Percentiles rank a stretch among this genome's conserved stretches.
Evolutionary conservation across 2,797 vertebrate species (phyloP).

Genomic region (Zalophus californianus): DNA sequence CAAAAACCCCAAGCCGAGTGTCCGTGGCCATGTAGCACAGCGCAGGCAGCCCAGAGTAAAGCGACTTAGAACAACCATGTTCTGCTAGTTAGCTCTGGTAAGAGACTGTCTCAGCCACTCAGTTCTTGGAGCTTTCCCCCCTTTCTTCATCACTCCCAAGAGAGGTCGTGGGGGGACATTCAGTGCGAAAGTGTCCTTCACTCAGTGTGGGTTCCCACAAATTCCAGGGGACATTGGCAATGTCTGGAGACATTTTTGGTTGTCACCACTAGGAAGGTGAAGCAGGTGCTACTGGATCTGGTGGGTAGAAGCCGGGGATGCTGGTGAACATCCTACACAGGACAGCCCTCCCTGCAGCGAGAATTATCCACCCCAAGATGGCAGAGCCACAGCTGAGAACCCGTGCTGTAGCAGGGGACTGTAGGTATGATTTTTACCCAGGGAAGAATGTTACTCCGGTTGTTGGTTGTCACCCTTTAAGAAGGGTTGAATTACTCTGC

Average conservation of each 20-base stretch:
- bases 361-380: rapidly evolving
- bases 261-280: background rate
- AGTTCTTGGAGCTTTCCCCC: background rate
- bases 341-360: background rate
- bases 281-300: background rate
- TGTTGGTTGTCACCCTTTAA: background rate
- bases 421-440: rapidly evolving
- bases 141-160: background rate
- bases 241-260: background rate
- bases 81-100: background rate
- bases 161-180: background rate
- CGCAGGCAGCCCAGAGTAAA: background rate
- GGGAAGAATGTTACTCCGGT: background rate
- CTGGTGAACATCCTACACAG: background rate
- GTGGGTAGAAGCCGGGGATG: too few species aligned
- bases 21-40: background rate
- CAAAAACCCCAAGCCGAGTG: background rate
- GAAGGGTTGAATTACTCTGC: background rate
- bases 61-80: background rate
- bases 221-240: background rate
- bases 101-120: background rate
- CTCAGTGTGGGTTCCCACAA: background rate
- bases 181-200: background rate
- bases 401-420: background rate
- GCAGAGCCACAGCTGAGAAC: background rate